Conservation (phyloP, 1,140 invertebrate species). For the Leptonema lineaticorne region DNA sequence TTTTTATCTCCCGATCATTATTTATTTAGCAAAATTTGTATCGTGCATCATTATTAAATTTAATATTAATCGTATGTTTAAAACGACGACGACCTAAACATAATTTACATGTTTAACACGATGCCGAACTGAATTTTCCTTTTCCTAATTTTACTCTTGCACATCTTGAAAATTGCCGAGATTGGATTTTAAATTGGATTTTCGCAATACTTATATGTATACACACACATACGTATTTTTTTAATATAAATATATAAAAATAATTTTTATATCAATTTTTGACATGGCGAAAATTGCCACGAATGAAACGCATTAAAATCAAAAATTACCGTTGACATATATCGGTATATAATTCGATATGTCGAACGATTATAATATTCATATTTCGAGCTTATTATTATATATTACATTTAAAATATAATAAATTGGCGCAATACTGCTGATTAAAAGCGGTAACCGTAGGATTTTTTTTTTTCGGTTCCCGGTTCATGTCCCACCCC, state of each 20-base stretch:
- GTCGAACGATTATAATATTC: too few species aligned
- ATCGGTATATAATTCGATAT: not conserved
- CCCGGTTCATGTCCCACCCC: conserved; percentile 17
- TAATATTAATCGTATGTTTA: not conserved
- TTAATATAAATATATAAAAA: too few species aligned
- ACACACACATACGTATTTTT: too few species aligned
- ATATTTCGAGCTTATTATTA: too few species aligned
- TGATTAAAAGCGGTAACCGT: conserved; percentile 18
- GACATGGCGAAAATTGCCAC: not conserved
- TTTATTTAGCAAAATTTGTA: too few species aligned
- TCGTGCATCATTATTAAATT: too few species aligned
- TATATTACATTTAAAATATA: too few species aligned
- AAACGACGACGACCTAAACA: not conserved
- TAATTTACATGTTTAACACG: not conserved
- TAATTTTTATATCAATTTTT: not conserved
- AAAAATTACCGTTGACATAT: not conserved
- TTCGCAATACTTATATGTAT: not conserved
- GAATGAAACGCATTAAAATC: not conserved
- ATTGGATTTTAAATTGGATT: conserved; percentile 40
- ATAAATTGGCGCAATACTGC: not conserved
- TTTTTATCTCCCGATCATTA: too few species aligned
- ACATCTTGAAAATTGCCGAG: conserved; percentile 27
- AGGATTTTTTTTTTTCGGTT: conserved; percentile 21
- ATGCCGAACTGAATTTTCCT: conserved; percentile 6
- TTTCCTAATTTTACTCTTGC: conserved; percentile 16